Conservation (phyloP, 1,140 invertebrate species). For the Drosophila hydei region DNA sequence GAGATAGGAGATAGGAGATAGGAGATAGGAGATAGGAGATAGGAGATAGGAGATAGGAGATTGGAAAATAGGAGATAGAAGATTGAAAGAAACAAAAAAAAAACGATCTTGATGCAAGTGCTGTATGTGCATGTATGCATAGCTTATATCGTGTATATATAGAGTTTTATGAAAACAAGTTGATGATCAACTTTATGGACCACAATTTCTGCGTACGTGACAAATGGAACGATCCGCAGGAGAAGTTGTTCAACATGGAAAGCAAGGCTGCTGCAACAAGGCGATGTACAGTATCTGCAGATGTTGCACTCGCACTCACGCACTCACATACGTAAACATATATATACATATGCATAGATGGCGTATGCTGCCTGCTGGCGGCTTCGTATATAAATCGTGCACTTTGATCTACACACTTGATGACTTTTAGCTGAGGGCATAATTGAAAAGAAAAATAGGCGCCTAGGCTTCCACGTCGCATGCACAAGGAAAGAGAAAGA, state of each 20-base stretch:
- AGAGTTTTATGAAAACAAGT: not conserved
- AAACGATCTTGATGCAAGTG: no score
- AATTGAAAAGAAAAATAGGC: constrained; percentile 25
- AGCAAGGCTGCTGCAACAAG: constrained; percentile 4
- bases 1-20: no score
- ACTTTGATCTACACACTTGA: constrained; percentile 37
- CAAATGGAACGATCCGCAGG: constrained; percentile 23
- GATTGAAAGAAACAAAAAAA: not conserved
- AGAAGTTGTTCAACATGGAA: constrained; percentile 6
- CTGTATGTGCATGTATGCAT: not conserved
- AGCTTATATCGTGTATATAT: no score
- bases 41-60: not conserved
- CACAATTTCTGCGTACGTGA: constrained; percentile 27
- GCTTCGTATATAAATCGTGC: constrained; percentile 9
- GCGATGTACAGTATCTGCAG: constrained; percentile 2
- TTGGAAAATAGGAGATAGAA: not conserved
- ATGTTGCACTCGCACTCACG: not conserved
- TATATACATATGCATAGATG: not conserved
- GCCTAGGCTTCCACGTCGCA: constrained; percentile 16
- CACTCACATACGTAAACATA: not conserved
- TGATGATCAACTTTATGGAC: not conserved
- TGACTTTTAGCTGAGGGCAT: constrained; percentile 16
- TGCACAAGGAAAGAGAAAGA: not conserved
- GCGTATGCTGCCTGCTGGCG: not conserved
- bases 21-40: not conserved